phyloP scores from a whole-genome alignment of 2,888 invertebrate genomes.

The Nowickia ferox region DNA sequence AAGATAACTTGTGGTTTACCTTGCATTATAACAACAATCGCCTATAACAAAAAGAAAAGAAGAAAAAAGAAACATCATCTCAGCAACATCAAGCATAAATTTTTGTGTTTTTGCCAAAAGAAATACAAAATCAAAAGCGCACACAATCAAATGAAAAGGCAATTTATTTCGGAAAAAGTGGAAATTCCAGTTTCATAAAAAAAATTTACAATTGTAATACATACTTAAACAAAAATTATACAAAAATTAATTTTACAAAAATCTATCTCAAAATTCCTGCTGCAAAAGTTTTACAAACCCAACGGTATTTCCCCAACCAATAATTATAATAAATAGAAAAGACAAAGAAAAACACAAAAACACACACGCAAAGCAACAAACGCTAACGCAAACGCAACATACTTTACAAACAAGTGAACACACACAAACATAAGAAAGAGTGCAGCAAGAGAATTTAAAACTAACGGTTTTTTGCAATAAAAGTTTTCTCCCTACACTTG shows the following conservation, averaged over 20 bases:
- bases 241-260: conserved; percentile 39
- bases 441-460: conserved; percentile 46
- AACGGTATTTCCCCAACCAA: conserved; percentile 67
- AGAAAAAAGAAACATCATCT: conserved; percentile 54
- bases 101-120: conserved; percentile 64
- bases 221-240: conserved; percentile 21
- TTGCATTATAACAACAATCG: conserved; percentile 73
- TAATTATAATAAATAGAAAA: conserved; percentile 55
- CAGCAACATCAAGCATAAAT: conserved; percentile 58
- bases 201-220: conserved; percentile 18
- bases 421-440: conserved; percentile 19
- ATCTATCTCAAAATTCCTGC: conserved; percentile 54
- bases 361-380: conserved; percentile 54
- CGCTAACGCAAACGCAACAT: conserved; percentile 71
- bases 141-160: conserved; percentile 50
- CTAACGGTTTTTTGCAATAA: conserved; percentile 34
- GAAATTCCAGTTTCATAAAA: conserved; percentile 59
- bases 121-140: conserved; percentile 50
- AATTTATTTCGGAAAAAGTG: conserved; percentile 58
- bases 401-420: conserved; percentile 62
- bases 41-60: conserved; percentile 45
- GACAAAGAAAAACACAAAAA: conserved; percentile 22
- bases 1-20: conserved; percentile 74
- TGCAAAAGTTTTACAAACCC: conserved; percentile 29
- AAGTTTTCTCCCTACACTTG: conserved; percentile 19